Base-by-base conservation (phyloP, 2,797 vertebrate genomes). In the Pseudochromis fuscus region DNA sequence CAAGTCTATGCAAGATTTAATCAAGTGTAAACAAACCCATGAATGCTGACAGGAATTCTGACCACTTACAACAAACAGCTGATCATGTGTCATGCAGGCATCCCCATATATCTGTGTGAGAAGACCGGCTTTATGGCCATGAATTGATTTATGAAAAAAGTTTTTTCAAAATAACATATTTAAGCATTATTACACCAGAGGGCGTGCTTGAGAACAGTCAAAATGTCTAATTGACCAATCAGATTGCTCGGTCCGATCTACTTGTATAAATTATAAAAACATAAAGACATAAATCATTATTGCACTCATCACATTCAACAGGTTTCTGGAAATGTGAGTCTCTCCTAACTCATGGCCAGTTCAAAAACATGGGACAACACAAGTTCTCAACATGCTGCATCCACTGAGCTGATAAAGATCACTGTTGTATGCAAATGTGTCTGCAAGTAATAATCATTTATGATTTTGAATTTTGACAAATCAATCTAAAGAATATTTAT, bases 11-110 rank as follows among this genome's bases (percentile, higher is more conserved):
- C 28, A 62, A 30, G 63, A 25, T 30, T 40, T 16, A 44, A 70
- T 27, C 33, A 45, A 58, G 18, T 25, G 2, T 67, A 42, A 62
- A 73, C 55, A 67, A 72, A 67, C 37, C 21, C 16, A 24, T 24
- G 38, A 63, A 21, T 2, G 4, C 25, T 61, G 18, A 51, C 8
- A 7, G 5, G 31, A 15, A 0, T 46, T 55, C 24, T 58, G 19
- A n/a, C 2, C 51, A 42, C 18, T 33, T 0, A 38, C 27, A 23
- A 11, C 60, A n/a, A 45, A 28, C 2, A 0, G 25, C 5, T 35
- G 33, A 11, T 50, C 19, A 8, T 23, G 37, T 23, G 30, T 7
- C 48, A 46, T 6, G 13, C 40, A 82, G 33, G 13, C 12, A 21
- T 16, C 19, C 4, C 28, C 3, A 50, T 25, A 25, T 8, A 48